A percentile compares a stretch with the other conserved stretches of the same genome.
These are phyloP conservation scores for Lamellibrachia satsuma DNA, from an alignment of 2,888 invertebrate species.

Conservation along the genomic window DNA sequence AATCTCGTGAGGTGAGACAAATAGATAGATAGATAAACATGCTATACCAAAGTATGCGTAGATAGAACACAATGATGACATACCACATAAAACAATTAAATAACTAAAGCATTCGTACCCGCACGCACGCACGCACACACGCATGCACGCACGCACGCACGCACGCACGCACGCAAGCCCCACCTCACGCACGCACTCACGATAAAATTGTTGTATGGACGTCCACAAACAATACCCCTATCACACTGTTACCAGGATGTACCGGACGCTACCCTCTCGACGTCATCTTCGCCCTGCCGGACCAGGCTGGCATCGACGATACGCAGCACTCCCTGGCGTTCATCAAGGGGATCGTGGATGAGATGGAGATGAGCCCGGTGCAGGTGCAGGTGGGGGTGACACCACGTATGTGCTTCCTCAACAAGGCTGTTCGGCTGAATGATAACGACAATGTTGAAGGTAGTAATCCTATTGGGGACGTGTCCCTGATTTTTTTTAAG, in stretches of 20 bases:
- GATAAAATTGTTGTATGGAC: not conserved
- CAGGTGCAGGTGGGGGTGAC: slow-evolving; percentile 28
- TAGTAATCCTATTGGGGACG: not conserved
- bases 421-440: slow-evolving; percentile 14
- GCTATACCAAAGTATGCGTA: too few species aligned
- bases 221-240: not conserved
- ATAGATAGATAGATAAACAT: too few species aligned
- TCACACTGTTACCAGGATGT: slow-evolving; percentile 21
- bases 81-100: too few species aligned
- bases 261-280: not conserved
- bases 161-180: not conserved
- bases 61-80: too few species aligned
- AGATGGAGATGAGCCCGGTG: slow-evolving; percentile 20
- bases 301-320: slow-evolving; percentile 20
- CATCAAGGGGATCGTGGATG: not conserved
- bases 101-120: too few species aligned
- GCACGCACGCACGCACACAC: too few species aligned
- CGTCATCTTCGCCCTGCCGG: slow-evolving; percentile 24
- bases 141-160: too few species aligned
- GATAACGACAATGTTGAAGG: slow-evolving; percentile 23
- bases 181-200: not conserved
- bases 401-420: slow-evolving; percentile 14
- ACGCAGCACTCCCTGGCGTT: slow-evolving; percentile 7
- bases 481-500: too few species aligned
- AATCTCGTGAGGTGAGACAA: too few species aligned